Evolutionary conservation across 1,140 invertebrate genomes (phyloP).

Genomic region (Temnothorax nylanderi): DNA sequence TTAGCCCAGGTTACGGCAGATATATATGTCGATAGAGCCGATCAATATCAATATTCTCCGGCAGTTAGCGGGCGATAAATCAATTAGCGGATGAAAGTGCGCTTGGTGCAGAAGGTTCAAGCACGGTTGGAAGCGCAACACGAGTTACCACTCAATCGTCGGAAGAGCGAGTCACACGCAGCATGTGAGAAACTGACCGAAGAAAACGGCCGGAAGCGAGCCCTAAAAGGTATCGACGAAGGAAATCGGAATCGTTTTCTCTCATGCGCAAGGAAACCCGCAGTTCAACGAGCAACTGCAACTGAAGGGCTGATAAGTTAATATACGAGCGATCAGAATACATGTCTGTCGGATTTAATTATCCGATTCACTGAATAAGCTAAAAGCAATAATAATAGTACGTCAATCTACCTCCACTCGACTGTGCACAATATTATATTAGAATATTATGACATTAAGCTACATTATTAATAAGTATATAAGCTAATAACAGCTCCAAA

Average conservation of each 20-base stretch:
- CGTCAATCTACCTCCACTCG: background rate
- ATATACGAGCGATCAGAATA: background rate
- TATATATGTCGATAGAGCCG: constrained; percentile 11
- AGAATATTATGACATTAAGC: background rate
- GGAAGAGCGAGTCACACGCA: constrained; percentile 16
- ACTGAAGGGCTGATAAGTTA: constrained; percentile 42
- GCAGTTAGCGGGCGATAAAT: constrained; percentile 57
- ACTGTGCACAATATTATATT: background rate
- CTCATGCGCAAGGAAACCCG: constrained; percentile 19
- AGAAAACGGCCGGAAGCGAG: constrained; percentile 19
- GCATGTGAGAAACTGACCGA: background rate
- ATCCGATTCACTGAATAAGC: constrained; percentile 3
- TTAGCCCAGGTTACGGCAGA: constrained; percentile 10
- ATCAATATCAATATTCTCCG: constrained; percentile 58
- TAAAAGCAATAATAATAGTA: background rate
- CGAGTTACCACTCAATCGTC: constrained; percentile 53
- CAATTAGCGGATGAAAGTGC: constrained; percentile 45
- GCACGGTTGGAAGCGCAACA: constrained; percentile 39
- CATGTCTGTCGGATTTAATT: constrained; percentile 26
- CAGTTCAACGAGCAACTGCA: constrained; percentile 30
- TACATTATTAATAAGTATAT: background rate
- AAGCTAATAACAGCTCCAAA: background rate
- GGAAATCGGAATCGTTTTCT: constrained; percentile 44
- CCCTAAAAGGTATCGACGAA: background rate
- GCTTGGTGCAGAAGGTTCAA: constrained; percentile 28